Evolutionary conservation across 1,140 invertebrate genomes (phyloP), one percentile per base, ranked within the genome.

Genomic region (Drosophila miranda): DNA sequence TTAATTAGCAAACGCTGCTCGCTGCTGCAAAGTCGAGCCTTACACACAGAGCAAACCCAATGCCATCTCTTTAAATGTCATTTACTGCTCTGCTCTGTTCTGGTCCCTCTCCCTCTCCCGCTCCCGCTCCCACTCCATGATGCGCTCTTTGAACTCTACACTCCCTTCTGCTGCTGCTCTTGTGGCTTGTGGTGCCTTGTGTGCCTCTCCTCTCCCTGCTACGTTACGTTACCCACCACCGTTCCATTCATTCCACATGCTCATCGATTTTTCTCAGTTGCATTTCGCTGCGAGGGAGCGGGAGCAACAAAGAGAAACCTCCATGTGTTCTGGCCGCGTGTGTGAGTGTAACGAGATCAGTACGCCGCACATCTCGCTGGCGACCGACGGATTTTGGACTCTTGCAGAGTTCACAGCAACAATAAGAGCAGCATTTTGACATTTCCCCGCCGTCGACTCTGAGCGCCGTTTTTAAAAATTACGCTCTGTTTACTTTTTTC

Each of bases 261-360:
- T 74, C 70, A 74, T 74, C 70, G 70, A 74, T 74, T 74, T 73
- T 74, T 74, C 50, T 56, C 50, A 60, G 61, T 75, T 67, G 71
- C 60, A 66, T 66, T 74, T 49, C 42, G 8, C 49, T 14, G 16
- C n/a, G 26, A 72, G 69, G 74, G 68, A 81, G 78, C 81, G 66
- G 78, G 81, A 86, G 81, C 78, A 77, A 74, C 81, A 63, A 81
- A 86, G 81, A 86, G 81, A 78, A 84, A 46, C 80, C 67, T 73
- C 66, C 80, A 78, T 81, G 83, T 55, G 54, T 75, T 83, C 64
- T 41, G 38, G 78, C 55, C 69, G 62, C 63, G 38, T 88, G 75
- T 87, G 78, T 88, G 82, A 87, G 82, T 87, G 78, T 87, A 78
- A 78, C 83, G 82, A 87, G 82, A 87, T 87, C 82, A 82, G 67